Evolutionary conservation across 2,113 vertebrate genomes (phyloP).

Genomic region (Pelusios castaneus): DNA sequence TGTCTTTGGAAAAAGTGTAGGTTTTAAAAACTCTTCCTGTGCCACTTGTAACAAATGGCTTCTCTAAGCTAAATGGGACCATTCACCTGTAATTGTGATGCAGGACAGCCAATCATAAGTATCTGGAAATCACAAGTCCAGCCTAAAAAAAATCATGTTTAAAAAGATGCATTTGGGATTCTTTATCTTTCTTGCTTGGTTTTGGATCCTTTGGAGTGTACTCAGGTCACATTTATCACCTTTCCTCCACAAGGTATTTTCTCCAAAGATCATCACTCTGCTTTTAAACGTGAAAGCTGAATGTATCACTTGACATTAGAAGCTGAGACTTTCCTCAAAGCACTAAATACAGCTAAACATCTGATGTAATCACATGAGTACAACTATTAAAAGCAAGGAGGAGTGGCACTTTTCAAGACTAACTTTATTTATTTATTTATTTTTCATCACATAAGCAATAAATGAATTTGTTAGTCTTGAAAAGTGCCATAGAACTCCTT

Average conservation of each 20-base stretch:
- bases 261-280: not conserved
- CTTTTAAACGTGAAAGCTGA: not conserved
- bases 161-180: not conserved
- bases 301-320: not conserved
- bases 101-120: not conserved
- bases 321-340: not conserved
- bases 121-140: not conserved
- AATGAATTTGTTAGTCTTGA: too few relatives aligned
- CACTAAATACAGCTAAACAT: not conserved
- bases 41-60: not conserved
- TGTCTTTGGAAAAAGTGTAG: not conserved
- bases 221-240: not conserved
- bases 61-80: not conserved
- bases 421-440: too few relatives aligned
- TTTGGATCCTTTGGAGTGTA: not conserved
- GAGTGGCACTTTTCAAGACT: too few relatives aligned
- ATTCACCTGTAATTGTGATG: rapidly evolving
- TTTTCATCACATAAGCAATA: too few relatives aligned
- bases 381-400: not conserved
- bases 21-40: not conserved
- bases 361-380: not conserved
- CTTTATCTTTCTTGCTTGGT: not conserved
- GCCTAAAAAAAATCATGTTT: not conserved
- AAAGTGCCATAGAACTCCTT: too few relatives aligned
- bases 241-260: not conserved